A percentile compares a stretch with the other conserved stretches of the same genome.
phyloP scores from a whole-genome alignment of 2,888 invertebrate species.

The Epiblema foenella region DNA sequence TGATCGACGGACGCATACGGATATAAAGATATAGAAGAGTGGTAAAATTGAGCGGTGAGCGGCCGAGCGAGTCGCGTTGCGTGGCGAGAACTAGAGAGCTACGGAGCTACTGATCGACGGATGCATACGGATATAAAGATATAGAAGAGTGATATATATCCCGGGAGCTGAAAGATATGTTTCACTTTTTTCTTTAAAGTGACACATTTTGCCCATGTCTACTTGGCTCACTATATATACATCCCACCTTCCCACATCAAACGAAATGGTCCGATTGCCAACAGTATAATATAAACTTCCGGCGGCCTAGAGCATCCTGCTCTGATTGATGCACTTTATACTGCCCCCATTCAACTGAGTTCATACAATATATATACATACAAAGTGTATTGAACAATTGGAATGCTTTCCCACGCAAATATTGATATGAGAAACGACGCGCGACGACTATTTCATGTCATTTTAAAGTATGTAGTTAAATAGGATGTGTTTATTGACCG shows the following conservation, averaged over 20 bases:
- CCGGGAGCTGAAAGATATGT: too few relatives aligned
- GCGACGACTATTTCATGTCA: not conserved
- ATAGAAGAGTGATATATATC: too few relatives aligned
- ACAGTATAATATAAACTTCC: conserved; percentile 60
- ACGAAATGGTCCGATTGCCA: conserved; percentile 51
- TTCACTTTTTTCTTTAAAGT: too few relatives aligned
- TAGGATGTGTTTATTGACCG: not conserved
- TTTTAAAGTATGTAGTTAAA: not conserved
- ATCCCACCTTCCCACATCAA: conserved; percentile 2
- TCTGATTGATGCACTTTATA: conserved; percentile 45
- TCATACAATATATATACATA: conserved; percentile 10
- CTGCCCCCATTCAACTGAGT: conserved; percentile 39
- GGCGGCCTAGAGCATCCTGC: conserved; percentile 51
- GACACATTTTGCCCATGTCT: not conserved
- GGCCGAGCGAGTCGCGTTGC: too few relatives aligned
- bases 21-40: too few relatives aligned
- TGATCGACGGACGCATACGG: too few relatives aligned
- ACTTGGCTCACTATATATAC: conserved; percentile 14
- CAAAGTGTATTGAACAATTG: conserved; percentile 1
- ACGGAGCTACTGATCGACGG: too few relatives aligned
- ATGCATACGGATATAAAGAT: too few relatives aligned
- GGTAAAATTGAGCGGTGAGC: too few relatives aligned
- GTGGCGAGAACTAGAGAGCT: too few relatives aligned
- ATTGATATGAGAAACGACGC: not conserved
- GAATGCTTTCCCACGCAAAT: conserved; percentile 12